Evolutionary conservation across 2,888 invertebrate species (phyloP).

Genomic region (Netelia virgata): DNA sequence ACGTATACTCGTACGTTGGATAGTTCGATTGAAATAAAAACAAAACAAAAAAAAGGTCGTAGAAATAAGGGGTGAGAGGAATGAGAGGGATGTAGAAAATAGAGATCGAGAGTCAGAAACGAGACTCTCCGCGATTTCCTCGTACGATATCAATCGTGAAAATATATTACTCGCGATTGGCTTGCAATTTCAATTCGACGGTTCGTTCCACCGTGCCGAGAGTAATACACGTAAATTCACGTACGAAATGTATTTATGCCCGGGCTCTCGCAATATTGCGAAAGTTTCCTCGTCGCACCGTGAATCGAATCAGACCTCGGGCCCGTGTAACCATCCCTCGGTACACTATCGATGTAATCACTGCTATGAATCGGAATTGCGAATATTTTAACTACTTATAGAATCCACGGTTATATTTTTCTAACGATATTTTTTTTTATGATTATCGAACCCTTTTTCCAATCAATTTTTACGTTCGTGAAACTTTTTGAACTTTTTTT

Average conservation of each 20-base stretch:
- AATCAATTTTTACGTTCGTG: no score
- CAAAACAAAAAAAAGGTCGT: slow-evolving; percentile 4
- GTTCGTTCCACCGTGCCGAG: slow-evolving; percentile 42
- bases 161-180: slow-evolving; percentile 73
- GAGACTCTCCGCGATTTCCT: neutral
- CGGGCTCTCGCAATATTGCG: neutral
- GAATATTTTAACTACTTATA: neutral
- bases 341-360: neutral
- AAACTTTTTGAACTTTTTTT: no score
- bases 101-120: slow-evolving; percentile 15
- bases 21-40: slow-evolving; percentile 59
- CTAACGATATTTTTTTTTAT: neutral
- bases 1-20: slow-evolving; percentile 24
- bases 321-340: neutral
- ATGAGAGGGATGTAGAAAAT: slow-evolving; percentile 15
- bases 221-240: neutral
- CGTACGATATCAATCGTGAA: slow-evolving; percentile 71
- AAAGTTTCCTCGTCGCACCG: neutral
- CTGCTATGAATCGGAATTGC: neutral
- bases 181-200: slow-evolving; percentile 69
- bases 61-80: slow-evolving; percentile 5
- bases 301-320: neutral
- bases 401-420: neutral
- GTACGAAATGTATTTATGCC: neutral
- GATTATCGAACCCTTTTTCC: no score